A percentile compares a stretch with the other conserved stretches of the same genome.
phyloP scores from a whole-genome alignment of 2,888 invertebrate species.

The Conops quadrifasciatus region DNA sequence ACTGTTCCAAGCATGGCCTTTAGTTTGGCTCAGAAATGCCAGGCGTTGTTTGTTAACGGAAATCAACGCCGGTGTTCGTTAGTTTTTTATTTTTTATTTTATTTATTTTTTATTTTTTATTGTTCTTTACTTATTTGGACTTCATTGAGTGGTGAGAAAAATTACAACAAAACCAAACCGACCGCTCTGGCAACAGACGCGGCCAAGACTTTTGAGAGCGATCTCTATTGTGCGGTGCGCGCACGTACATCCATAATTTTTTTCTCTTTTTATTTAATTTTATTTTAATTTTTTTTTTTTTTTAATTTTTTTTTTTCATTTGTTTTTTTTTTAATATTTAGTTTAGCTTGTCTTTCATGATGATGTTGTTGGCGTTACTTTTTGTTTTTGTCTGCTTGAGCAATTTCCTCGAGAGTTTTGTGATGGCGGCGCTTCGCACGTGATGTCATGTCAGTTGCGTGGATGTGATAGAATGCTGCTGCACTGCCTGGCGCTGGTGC shows the following conservation, averaged over 20 bases:
- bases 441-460: slow-evolving; percentile 23
- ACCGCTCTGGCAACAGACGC: background rate
- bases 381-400: background rate
- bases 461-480: slow-evolving; percentile 32
- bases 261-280: slow-evolving; percentile 17
- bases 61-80: slow-evolving; percentile 27
- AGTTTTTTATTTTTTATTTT: background rate
- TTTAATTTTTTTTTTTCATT: slow-evolving; percentile 9
- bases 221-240: background rate
- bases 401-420: background rate
- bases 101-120: slow-evolving; percentile 21
- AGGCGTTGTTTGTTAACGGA: slow-evolving; percentile 19
- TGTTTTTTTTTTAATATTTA: slow-evolving; percentile 16
- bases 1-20: too few species aligned
- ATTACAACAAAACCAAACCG: background rate
- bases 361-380: background rate
- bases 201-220: background rate
- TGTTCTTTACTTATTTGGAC: slow-evolving; percentile 18
- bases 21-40: slow-evolving; percentile 19
- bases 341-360: slow-evolving; percentile 38
- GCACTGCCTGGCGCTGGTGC: too few species aligned
- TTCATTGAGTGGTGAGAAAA: slow-evolving; percentile 26
- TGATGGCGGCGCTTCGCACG: slow-evolving; percentile 16
- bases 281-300: slow-evolving; percentile 9
- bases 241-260: slow-evolving; percentile 24